Evolutionary conservation across 1,140 invertebrate genomes (phyloP).

Genomic region (Bathynomus jamesi): DNA sequence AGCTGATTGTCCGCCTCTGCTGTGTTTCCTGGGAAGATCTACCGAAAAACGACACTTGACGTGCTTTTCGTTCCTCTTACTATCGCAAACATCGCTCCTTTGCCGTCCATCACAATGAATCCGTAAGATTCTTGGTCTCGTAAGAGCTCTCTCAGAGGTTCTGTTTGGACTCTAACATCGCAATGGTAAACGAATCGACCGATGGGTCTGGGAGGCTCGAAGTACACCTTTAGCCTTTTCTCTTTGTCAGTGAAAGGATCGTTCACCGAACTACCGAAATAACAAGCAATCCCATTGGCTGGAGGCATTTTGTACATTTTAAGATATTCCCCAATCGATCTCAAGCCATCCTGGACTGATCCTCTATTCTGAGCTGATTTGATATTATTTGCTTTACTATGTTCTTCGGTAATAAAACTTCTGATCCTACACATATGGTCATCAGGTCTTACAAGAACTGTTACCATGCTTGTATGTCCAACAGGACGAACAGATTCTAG

Average conservation of each 20-base stretch:
- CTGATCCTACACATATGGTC: slow-evolving; percentile 13
- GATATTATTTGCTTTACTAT: slow-evolving; percentile 8
- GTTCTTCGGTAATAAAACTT: slow-evolving; percentile 5
- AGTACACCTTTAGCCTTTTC: slow-evolving; percentile 1
- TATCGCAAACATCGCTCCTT: slow-evolving; percentile 8
- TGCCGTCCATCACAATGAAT: slow-evolving; percentile 14
- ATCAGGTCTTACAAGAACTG: slow-evolving; percentile 12
- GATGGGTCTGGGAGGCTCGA: slow-evolving; percentile 14
- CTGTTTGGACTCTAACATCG: slow-evolving; percentile 2
- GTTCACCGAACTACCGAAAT: neutral
- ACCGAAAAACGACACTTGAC: slow-evolving; percentile 3
- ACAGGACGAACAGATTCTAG: slow-evolving; percentile 9
- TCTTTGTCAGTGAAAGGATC: neutral
- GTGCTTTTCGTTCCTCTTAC: slow-evolving; percentile 6
- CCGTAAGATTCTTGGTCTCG: neutral
- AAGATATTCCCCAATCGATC: slow-evolving; percentile 4
- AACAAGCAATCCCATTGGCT: slow-evolving; percentile 10
- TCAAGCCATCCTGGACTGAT: slow-evolving; percentile 15
- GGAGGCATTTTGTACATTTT: neutral
- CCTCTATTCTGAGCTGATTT: slow-evolving; percentile 11
- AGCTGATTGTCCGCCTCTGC: slow-evolving; percentile 13
- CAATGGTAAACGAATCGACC: slow-evolving; percentile 15
- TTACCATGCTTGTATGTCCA: slow-evolving; percentile 6
- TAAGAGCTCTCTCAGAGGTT: neutral
- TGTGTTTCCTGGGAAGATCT: slow-evolving; percentile 9